These are phyloP conservation scores for Radopholus similis DNA, from an alignment of 1,140 invertebrate species.

Conservation along the genomic window DNA sequence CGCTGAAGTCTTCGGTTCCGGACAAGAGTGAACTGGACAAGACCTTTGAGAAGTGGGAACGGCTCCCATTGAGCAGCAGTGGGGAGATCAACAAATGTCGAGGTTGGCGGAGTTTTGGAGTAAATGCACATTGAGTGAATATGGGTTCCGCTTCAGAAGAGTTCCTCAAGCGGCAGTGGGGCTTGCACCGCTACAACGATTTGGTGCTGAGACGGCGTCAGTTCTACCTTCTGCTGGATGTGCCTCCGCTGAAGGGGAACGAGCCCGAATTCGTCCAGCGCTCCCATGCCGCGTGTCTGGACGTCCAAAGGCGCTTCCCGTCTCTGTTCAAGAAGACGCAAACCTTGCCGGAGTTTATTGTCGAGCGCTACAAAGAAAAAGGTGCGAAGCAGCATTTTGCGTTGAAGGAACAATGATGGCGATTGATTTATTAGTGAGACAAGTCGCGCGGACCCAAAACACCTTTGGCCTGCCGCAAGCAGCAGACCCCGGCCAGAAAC, in stretches of 20 bases:
- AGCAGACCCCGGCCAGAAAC: not conserved
- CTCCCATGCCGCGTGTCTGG: constrained; percentile 3
- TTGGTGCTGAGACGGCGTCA: constrained; percentile 18
- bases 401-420: not conserved
- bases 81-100: not conserved
- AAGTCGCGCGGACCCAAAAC: not conserved
- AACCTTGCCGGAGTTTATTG: constrained; percentile 6
- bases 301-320: constrained; percentile 19
- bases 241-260: constrained; percentile 9
- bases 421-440: not conserved
- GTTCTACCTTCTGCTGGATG: constrained; percentile 22
- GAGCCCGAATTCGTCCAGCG: constrained; percentile 30
- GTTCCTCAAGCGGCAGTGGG: constrained; percentile 20
- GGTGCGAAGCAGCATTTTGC: not conserved
- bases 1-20: not conserved
- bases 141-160: constrained; percentile 24
- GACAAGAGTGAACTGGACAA: constrained; percentile 2
- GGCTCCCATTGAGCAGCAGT: not conserved
- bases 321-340: constrained; percentile 22
- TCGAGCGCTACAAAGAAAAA: constrained; percentile 15
- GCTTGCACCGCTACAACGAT: constrained; percentile 17
- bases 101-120: not conserved
- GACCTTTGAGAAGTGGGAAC: not conserved
- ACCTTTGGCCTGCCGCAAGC: not conserved
- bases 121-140: not conserved